A percentile compares a stretch with the other conserved stretches of the same genome.
phyloP scores from a whole-genome alignment of 1,140 invertebrate species.

The Pentalonia nigronervosa region DNA sequence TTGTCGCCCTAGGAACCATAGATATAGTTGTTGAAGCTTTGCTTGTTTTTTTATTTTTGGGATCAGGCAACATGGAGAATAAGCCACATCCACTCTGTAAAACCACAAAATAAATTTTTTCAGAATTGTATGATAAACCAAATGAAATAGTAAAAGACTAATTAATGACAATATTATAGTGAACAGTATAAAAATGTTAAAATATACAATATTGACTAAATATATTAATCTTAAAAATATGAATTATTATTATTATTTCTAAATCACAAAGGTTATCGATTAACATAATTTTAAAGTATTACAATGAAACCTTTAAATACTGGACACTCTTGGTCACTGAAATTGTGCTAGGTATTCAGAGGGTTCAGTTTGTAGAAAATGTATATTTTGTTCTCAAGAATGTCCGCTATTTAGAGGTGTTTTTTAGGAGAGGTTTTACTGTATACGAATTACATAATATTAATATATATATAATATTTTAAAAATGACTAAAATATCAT shows the following conservation, averaged over 20 bases:
- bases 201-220: not conserved
- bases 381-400: no score
- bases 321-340: no score
- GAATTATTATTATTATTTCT: no score
- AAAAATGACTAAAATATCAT: no score
- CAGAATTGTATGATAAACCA: not conserved
- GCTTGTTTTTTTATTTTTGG: constrained; percentile 58
- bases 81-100: constrained; percentile 61
- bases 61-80: constrained; percentile 61
- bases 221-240: no score
- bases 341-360: no score
- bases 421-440: no score
- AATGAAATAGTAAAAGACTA: not conserved
- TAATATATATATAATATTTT: not conserved
- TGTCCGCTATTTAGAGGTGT: no score
- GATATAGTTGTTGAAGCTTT: constrained; percentile 55
- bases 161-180: not conserved
- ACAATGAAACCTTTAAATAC: no score
- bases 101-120: not conserved
- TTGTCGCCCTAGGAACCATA: constrained; percentile 57
- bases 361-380: no score
- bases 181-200: not conserved
- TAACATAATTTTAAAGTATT: not conserved
- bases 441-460: not conserved
- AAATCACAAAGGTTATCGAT: not conserved